Evolutionary conservation across 2,888 invertebrate genomes (phyloP).

Genomic region (Melangyna quadrimaculata): DNA sequence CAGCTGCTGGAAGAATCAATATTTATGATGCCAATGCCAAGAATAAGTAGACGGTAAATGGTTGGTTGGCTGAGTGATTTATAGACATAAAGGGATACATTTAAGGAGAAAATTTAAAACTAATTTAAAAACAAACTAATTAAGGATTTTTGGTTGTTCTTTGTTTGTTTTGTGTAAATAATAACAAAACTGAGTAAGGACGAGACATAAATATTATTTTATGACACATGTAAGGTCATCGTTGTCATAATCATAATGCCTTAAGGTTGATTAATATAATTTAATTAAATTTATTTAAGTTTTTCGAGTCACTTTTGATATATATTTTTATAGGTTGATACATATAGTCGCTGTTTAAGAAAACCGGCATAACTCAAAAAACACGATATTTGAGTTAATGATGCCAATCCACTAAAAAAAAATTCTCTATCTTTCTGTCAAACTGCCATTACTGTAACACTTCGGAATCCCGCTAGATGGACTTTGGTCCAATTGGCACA

Average conservation of each 20-base stretch:
- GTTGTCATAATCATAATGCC: not conserved
- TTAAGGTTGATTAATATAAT: not conserved
- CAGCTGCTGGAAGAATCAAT: constrained; percentile 65
- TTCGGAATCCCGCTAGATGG: too few species aligned
- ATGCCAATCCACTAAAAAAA: too few species aligned
- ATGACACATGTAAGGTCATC: constrained; percentile 32
- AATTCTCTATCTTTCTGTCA: too few species aligned
- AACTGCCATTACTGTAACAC: too few species aligned
- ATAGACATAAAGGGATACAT: constrained; percentile 54
- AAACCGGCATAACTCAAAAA: too few species aligned
- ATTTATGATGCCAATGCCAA: constrained; percentile 64
- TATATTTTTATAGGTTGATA: too few species aligned
- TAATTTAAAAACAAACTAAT: constrained; percentile 52
- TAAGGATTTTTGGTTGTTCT: constrained; percentile 23
- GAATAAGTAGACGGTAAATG: constrained; percentile 39
- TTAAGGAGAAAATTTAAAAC: constrained; percentile 18
- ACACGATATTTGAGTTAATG: too few species aligned
- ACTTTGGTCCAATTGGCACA: too few species aligned
- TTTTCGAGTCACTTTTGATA: too few species aligned
- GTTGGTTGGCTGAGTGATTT: constrained; percentile 63
- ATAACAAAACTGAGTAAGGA: not conserved
- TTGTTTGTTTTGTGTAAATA: not conserved
- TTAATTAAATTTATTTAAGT: not conserved
- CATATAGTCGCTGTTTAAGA: too few species aligned
- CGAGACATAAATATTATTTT: constrained; percentile 27